Conservation (phyloP, 1,140 invertebrate genomes). For the Aethina tumida region DNA sequence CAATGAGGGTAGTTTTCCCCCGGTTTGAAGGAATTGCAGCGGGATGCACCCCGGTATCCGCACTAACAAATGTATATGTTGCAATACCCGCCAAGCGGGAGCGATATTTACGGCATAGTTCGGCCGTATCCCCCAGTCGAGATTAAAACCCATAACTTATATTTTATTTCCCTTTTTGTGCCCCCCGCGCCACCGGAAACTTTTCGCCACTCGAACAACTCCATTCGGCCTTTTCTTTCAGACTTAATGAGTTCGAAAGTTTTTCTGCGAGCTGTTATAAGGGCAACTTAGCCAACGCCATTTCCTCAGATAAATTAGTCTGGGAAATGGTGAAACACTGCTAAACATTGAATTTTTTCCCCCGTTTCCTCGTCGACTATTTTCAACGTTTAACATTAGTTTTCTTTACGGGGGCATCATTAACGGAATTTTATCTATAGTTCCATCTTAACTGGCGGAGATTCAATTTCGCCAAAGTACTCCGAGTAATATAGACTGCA, state of each 20-base stretch:
- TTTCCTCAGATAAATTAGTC: slow-evolving; percentile 19
- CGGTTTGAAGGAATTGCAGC: too few species aligned
- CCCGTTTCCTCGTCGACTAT: too few species aligned
- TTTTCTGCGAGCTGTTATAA: slow-evolving; percentile 20
- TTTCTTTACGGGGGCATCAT: too few species aligned
- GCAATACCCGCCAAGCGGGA: too few species aligned
- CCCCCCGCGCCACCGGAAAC: slow-evolving; percentile 15
- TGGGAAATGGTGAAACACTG: slow-evolving; percentile 7
- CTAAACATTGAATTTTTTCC: slow-evolving; percentile 20
- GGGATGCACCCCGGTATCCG: too few species aligned
- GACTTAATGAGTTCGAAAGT: slow-evolving; percentile 25
- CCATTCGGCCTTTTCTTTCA: slow-evolving; percentile 22
- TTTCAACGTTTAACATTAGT: too few species aligned
- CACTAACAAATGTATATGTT: too few species aligned
- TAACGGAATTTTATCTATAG: too few species aligned
- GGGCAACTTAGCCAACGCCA: slow-evolving; percentile 16
- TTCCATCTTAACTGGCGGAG: too few species aligned
- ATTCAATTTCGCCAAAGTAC: too few species aligned
- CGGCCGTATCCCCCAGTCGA: slow-evolving; percentile 18
- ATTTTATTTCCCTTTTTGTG: slow-evolving; percentile 25
- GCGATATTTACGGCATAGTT: slow-evolving; percentile 21
- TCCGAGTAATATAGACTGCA: too few species aligned
- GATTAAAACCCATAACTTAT: slow-evolving; percentile 32
- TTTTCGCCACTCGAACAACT: slow-evolving; percentile 24
- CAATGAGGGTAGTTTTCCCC: too few species aligned